These are phyloP conservation scores for Odontamblyopus lacepedii DNA, from an alignment of 2,797 vertebrate species.

Conservation along the genomic window DNA sequence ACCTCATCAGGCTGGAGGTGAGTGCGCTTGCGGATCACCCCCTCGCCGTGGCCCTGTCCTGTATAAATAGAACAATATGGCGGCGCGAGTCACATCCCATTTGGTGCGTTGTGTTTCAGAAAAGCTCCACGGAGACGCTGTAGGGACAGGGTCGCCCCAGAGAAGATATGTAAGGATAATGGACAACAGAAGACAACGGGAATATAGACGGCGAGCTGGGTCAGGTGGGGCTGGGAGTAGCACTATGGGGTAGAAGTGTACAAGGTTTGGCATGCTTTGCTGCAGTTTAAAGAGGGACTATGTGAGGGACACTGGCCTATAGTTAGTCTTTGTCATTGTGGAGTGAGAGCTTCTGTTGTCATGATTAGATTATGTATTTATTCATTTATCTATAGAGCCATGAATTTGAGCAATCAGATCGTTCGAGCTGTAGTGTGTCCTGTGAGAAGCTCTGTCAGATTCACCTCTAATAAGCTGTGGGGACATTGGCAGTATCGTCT, in stretches of 20 bases:
- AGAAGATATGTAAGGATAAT: constrained; percentile 51
- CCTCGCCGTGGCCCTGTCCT: constrained; percentile 54
- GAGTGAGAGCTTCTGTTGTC: too few relatives aligned
- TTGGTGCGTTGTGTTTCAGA: constrained; percentile 69
- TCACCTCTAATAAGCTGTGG: too few relatives aligned
- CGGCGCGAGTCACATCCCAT: constrained; percentile 71
- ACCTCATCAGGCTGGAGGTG: constrained; percentile 77
- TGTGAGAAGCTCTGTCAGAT: too few relatives aligned
- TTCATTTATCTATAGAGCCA: too few relatives aligned
- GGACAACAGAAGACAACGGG: constrained; percentile 39
- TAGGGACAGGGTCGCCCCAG: constrained; percentile 40
- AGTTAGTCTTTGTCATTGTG: too few relatives aligned
- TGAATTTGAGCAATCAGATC: too few relatives aligned
- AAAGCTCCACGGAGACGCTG: constrained; percentile 56
- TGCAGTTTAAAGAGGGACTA: not conserved
- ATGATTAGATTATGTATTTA: too few relatives aligned
- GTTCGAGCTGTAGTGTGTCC: too few relatives aligned
- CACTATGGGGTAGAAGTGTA: constrained; percentile 9
- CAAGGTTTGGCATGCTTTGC: not conserved
- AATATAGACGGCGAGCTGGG: constrained; percentile 29
- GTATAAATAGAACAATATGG: constrained; percentile 74
- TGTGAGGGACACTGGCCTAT: not conserved
- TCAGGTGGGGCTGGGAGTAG: not conserved
- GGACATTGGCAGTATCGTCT: too few relatives aligned
- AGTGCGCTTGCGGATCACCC: constrained; percentile 56